Evolutionary conservation across 2,888 invertebrate genomes (phyloP).

Genomic region (Osedax fenrisi): DNA sequence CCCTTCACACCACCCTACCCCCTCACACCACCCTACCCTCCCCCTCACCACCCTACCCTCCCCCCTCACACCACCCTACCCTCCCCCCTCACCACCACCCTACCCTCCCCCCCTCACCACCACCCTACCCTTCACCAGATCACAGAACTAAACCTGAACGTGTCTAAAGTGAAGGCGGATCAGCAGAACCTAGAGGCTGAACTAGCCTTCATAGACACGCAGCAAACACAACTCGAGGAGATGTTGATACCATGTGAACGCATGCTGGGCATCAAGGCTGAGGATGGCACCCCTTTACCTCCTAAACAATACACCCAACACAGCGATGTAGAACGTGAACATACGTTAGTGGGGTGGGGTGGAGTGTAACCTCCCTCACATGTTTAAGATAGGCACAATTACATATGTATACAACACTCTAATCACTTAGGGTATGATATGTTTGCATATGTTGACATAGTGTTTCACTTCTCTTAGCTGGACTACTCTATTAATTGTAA

Average conservation of each 20-base stretch:
- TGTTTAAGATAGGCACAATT: not conserved
- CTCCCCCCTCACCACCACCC: not conserved
- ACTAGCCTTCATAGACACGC: constrained; percentile 77
- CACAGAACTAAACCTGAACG: constrained; percentile 68
- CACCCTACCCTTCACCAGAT: no score
- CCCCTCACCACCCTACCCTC: no score
- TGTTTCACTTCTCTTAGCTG: no score
- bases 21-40: no score
- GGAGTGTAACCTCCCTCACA: no score
- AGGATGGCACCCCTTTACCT: constrained; percentile 42
- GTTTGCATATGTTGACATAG: no score
- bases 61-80: no score
- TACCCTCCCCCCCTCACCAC: no score
- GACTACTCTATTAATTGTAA: no score
- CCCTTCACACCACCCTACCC: no score
- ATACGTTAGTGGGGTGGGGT: constrained; percentile 66
- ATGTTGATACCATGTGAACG: constrained; percentile 73
- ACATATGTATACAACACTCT: no score
- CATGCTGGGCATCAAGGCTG: constrained; percentile 51
- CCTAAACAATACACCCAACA: constrained; percentile 49
- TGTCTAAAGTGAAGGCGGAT: constrained; percentile 75
- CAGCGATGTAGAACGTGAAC: constrained; percentile 75
- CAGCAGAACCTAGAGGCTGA: constrained; percentile 81
- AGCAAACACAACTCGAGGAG: constrained; percentile 82
- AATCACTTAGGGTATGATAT: no score